Base-by-base conservation (phyloP, 1,140 invertebrate genomes). In the Lordiphosa mommai region DNA sequence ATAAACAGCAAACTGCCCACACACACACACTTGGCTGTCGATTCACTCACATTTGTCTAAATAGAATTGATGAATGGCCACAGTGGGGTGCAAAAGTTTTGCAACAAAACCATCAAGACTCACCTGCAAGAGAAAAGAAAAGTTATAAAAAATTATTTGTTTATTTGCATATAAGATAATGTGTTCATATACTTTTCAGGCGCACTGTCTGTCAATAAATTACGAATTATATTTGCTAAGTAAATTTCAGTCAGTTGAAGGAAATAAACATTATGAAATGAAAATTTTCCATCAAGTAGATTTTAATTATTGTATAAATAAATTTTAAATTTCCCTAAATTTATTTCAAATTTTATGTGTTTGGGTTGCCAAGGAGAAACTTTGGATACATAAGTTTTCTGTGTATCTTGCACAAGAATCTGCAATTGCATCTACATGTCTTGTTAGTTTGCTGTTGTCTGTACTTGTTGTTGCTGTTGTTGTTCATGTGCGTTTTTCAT, bases 1-100 rank as follows among this genome's bases (percentile, higher is more conserved):
- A 61, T 80, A 80, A 82, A 74, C 71, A 80, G 63, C 43, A 23
- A 33, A 37, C 10, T 44, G 33, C 47, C 30, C 51, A 34, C 46
- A 37, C 34, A n/a, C 14, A 43, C 41, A 36, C 34, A 6, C 40
- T 17, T 7, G 17, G 6, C 23, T 1, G 23, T 27, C 23, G 34
- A 16, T 33, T 41, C 20, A 40, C 59, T 63, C 12, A 23, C 27
- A 27, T 63, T 63, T 63, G 20, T 65, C 61, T 56, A 48, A 65
- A 65, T 43, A 27, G 50, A 56, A 65, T 43, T 48, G 50, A 65
- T 47, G 50, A 27, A 13, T 9, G n/a, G 46, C 16, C 20, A 50
- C 47, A 33, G 37, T 50, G 47, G 7, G 47, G 30, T 38, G 23
- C 38, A 12, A 4, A 14, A 61, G 58, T 52, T 63, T 30, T 7